These are phyloP conservation scores for Vulpes ferrilata DNA, from an alignment of 2,113 vertebrate genomes.

Conservation along the genomic window DNA sequence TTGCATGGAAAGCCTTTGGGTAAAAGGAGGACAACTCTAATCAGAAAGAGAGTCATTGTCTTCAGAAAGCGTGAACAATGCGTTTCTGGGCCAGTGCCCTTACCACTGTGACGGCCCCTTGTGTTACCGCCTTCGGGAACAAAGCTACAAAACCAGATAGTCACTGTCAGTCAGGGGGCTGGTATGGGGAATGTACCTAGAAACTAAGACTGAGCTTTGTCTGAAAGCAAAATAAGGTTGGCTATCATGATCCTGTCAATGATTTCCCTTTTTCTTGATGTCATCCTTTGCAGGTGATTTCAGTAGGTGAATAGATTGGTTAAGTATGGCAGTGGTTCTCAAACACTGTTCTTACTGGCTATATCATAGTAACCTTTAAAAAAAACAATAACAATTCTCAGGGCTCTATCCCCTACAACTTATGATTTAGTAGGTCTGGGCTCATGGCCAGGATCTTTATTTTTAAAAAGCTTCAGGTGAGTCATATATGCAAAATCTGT, in stretches of 20 bases:
- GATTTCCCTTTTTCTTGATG: background rate
- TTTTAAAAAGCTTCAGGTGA: constrained; percentile 56
- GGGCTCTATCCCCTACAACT: background rate
- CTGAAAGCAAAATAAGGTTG: constrained; percentile 21
- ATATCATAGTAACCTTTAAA: background rate
- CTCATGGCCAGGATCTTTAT: constrained; percentile 32
- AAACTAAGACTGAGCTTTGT: background rate
- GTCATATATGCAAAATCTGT: constrained; percentile 51
- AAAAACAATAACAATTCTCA: background rate
- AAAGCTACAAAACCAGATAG: background rate
- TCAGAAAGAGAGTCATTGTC: constrained; percentile 60
- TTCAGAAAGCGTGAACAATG: constrained; percentile 47
- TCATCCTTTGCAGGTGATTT: background rate
- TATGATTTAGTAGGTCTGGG: constrained; percentile 42
- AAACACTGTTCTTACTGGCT: background rate
- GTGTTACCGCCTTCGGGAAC: background rate
- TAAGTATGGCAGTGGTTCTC: background rate
- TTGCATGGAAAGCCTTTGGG: constrained; percentile 10
- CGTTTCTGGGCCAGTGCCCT: constrained; percentile 55
- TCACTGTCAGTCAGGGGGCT: background rate
- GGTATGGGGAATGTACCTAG: background rate
- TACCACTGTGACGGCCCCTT: background rate
- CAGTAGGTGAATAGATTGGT: background rate
- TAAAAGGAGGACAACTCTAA: constrained; percentile 62
- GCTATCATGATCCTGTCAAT: background rate